Base-by-base conservation (phyloP, 2,797 vertebrate species). In the Coluber constrictor region DNA sequence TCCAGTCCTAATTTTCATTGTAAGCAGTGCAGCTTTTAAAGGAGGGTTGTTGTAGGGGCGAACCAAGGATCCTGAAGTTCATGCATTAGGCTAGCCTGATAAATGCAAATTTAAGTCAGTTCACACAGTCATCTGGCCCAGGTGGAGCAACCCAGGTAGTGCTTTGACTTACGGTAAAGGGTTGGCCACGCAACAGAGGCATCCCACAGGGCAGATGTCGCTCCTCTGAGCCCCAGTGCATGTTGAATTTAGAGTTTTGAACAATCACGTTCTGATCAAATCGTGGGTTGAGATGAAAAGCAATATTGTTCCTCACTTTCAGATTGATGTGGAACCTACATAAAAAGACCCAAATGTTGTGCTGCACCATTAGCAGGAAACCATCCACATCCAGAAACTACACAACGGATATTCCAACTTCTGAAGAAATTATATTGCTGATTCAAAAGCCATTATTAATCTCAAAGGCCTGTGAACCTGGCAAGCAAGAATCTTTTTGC, bases 301-400 rank as follows among this genome's bases (percentile, higher is more conserved):
- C 96, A 0, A 93, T 94, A 86, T 96, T 89, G 11, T 8, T 83
- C 5, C 94, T 88, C 0, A 89, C 95, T 29, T 94, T 95, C 93
- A 97, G 92, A 86, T 97, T 97, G 92, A 97, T 92, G 29, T 96
- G 70, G 92, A 97, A 97, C 91, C 97, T 97, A 93, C 37, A 43
- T 18, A 11, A 37, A n/a, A 54, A 47, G 16, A 32, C 10, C 4
- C 3, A 16, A 18, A 56, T 10, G 66, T 5, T 2, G 3, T 0
- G 0, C 3, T 9, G 2, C 5, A 16, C 4, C 20, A 54, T 55
- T 11, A 55, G 4, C 12, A 37, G 57, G 55, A 27, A 15, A 87
- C 27, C 0, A 27, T 12, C 15, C 15, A 6, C 56, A 57, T 29
- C 29, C 74, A n/a, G 37, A 86, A 86, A 51, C 0, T 1, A 13